Conservation (phyloP, 1,140 invertebrate genomes). For the Anoplophora glabripennis region DNA sequence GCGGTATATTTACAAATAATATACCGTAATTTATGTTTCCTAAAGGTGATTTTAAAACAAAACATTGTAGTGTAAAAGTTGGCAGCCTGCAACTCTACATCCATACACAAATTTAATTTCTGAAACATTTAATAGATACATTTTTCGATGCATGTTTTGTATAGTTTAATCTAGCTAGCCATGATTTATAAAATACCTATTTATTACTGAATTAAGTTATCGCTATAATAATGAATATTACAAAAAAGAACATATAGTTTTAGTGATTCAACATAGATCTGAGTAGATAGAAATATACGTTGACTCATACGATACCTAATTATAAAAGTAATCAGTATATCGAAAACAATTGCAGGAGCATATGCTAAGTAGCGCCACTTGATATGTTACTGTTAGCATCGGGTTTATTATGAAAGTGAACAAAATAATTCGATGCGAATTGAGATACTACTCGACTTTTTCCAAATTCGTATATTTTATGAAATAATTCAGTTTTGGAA, state of each 20-base stretch:
- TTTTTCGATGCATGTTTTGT: neutral
- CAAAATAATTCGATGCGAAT: too few relatives aligned
- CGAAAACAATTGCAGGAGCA: slow-evolving; percentile 36
- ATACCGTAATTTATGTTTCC: too few relatives aligned
- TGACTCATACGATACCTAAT: slow-evolving; percentile 28
- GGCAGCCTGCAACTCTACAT: too few relatives aligned
- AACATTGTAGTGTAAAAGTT: too few relatives aligned
- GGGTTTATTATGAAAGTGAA: neutral
- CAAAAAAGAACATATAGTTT: slow-evolving; percentile 30
- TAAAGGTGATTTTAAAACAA: too few relatives aligned
- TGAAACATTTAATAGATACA: too few relatives aligned
- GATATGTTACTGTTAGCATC: slow-evolving; percentile 35
- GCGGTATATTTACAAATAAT: too few relatives aligned
- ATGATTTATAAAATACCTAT: slow-evolving; percentile 19
- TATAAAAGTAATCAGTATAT: slow-evolving; percentile 39
- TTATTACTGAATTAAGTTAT: slow-evolving; percentile 22
- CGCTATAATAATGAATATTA: slow-evolving; percentile 24
- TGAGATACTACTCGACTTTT: too few relatives aligned
- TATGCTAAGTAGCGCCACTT: slow-evolving; percentile 29
- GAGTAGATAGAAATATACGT: slow-evolving; percentile 35
- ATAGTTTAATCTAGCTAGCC: slow-evolving; percentile 17
- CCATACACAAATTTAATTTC: too few relatives aligned
- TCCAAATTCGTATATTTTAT: too few relatives aligned
- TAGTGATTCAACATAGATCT: slow-evolving; percentile 36
- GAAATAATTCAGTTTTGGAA: too few relatives aligned